Base-by-base conservation (phyloP, 2,113 vertebrate genomes). In the Alligator sinensis region DNA sequence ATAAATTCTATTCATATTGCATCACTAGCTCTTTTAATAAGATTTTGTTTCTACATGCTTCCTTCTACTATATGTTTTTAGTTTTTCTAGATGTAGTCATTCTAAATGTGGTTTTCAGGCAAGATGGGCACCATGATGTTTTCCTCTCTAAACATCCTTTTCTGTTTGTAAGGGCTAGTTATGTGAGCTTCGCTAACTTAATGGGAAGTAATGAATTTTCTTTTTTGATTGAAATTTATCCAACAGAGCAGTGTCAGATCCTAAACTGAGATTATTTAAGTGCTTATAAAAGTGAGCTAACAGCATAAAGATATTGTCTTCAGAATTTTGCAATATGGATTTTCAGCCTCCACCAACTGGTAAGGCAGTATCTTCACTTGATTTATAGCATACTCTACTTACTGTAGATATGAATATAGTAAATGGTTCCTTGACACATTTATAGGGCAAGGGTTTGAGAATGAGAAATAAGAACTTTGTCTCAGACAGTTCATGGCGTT, bases 101-200 rank as follows among this genome's bases (percentile, higher is more conserved):
- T 55, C 55, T 57, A 74, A 6, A 8, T 2, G 3, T 34, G 19
- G 78, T 79, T 55, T 38, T 78, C 11, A 0, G 34, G 25, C 2
- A 1, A 75, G 57, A 54, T 0, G 24, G 18, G 84, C 47, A 30
- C 38, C 1, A 18, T 1, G 0, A 24, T 57, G 27, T 19, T 10
- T 59, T 79, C 77, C 74, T 4, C 0, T 62, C 78, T 64, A 6
- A n/a, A 75, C 10, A 0, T 38, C 13, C 60, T 77, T 28, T 27
- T 15, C 38, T 34, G 21, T 11, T 21, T 47, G 1, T 30, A 76
- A 68, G 64, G 9, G 17, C 72, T 28, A 38, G 58, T 85, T 88
- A 78, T 84, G 58, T 16, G 11, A 58, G n/a, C 24, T 74, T 34
- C 12, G 19, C 4, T n/a, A 15, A 72, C 25, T 34, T 25, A 59